Percentiles rank a stretch among this genome's conserved stretches.
Conservation (phyloP, 2,113 vertebrate species). For the Stigmatopora argus region DNA sequence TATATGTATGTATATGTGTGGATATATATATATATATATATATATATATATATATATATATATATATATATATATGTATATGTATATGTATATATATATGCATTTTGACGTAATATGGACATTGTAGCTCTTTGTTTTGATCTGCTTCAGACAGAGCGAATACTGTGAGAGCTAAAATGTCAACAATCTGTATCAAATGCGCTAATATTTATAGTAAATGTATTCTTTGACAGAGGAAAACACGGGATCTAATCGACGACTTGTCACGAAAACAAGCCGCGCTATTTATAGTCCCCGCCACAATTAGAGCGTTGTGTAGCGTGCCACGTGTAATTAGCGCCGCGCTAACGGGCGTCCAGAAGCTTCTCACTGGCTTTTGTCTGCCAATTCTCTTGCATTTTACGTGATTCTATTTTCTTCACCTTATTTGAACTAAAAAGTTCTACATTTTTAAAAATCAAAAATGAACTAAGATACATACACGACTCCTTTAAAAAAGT, state of each 20-base stretch:
- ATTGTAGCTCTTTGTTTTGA: neutral
- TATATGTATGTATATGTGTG: no score
- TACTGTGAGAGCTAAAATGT: neutral
- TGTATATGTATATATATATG: neutral
- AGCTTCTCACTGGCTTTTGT: constrained; percentile 54
- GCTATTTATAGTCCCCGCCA: constrained; percentile 41
- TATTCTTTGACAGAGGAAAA: neutral
- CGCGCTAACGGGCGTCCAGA: constrained; percentile 24
- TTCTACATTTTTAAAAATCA: no score
- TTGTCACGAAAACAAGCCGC: constrained; percentile 4
- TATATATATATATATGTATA: neutral
- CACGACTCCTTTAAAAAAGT: no score
- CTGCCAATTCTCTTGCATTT: constrained; percentile 7
- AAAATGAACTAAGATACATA: no score
- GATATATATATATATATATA: neutral
- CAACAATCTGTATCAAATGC: constrained; percentile 1
- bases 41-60: neutral
- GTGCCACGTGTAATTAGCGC: constrained; percentile 34
- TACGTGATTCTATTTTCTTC: no score
- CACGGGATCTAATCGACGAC: neutral
- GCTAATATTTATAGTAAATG: neutral
- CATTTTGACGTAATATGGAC: neutral
- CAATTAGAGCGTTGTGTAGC: constrained; percentile 36
- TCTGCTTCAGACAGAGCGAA: no score
- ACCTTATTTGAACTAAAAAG: no score